phyloP scores from a whole-genome alignment of 2,797 vertebrate species.

The Falco biarmicus region DNA sequence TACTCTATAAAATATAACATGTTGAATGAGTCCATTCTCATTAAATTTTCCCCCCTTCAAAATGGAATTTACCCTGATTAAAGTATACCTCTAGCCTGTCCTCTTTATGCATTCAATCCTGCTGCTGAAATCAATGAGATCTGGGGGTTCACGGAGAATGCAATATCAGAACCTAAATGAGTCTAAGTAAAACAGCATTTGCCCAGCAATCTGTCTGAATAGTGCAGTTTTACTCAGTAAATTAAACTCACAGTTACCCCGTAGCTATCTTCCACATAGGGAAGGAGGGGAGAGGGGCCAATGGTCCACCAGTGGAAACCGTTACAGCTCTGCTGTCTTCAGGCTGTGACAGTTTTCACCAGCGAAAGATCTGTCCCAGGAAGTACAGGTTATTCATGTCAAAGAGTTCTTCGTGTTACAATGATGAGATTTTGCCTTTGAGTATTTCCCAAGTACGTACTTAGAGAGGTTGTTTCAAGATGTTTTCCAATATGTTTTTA shows the following conservation, averaged over 20 bases:
- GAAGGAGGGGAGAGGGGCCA: not conserved
- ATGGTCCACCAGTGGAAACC: not conserved
- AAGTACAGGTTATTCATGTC: not conserved
- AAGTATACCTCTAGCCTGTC: not conserved
- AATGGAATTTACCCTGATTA: not conserved
- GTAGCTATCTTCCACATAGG: not conserved
- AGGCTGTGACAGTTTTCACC: not conserved
- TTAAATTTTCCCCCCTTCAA: not conserved
- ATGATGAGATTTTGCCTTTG: not conserved
- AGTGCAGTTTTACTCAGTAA: not conserved
- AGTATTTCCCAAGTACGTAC: not conserved
- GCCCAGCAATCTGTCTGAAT: not conserved
- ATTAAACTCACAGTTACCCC: not conserved
- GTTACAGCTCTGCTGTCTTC: not conserved
- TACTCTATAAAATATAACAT: not conserved
- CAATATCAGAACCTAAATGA: not conserved
- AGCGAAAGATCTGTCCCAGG: not conserved
- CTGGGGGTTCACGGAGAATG: not conserved
- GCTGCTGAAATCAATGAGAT: not conserved
- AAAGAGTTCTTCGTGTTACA: not conserved
- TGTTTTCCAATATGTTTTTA: slow-evolving; percentile 5
- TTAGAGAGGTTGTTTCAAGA: not conserved
- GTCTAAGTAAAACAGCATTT: not conserved
- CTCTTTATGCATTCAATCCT: not conserved
- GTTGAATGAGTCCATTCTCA: not conserved